phyloP scores from a whole-genome alignment of 2,113 vertebrate genomes.

The Alexandromys fortis region DNA sequence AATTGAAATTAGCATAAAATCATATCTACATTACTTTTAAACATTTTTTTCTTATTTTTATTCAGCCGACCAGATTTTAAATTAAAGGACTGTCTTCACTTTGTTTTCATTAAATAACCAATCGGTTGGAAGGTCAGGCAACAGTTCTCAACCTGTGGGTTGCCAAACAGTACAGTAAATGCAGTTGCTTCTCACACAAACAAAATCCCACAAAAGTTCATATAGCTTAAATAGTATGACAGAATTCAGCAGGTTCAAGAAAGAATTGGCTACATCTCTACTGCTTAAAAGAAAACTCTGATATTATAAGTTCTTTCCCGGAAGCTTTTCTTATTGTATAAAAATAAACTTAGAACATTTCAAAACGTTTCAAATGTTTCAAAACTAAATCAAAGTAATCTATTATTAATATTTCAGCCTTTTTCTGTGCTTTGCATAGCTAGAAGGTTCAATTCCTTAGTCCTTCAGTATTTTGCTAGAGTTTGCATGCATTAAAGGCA shows the following conservation, averaged over 20 bases:
- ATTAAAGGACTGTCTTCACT: neutral
- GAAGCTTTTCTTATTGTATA: neutral
- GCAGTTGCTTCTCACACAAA: neutral
- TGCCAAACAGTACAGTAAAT: neutral
- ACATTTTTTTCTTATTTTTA: neutral
- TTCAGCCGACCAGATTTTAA: neutral
- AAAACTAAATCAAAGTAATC: conserved; percentile 23
- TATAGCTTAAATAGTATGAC: neutral
- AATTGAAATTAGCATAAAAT: neutral
- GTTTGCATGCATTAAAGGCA: conserved; percentile 18
- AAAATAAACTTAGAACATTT: neutral
- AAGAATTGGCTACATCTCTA: neutral
- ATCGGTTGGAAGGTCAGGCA: neutral
- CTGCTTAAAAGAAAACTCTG: neutral
- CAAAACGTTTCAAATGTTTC: neutral
- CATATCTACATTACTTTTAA: neutral
- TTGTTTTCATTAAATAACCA: neutral
- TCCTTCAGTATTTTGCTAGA: neutral
- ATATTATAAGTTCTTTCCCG: neutral
- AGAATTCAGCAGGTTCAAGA: neutral
- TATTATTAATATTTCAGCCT: neutral
- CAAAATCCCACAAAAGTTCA: neutral
- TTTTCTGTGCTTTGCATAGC: neutral
- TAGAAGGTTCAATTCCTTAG: neutral
- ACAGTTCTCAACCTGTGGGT: neutral